These are phyloP conservation scores for Holacanthus passer DNA, from an alignment of 2,113 vertebrate species.

Conservation along the genomic window DNA sequence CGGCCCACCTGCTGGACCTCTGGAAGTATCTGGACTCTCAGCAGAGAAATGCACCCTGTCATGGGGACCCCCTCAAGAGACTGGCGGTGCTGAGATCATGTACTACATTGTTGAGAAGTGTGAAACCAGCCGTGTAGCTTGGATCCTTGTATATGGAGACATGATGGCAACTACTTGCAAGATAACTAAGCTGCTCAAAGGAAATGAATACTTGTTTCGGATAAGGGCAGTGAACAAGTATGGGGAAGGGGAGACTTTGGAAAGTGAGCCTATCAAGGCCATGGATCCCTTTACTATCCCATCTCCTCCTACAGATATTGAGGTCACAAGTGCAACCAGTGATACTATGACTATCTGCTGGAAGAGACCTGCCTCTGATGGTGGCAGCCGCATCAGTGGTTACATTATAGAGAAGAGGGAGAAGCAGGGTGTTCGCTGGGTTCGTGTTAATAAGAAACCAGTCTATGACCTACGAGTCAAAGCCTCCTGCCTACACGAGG, in stretches of 20 bases:
- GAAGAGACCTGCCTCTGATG: constrained; percentile 94
- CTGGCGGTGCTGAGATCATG: constrained; percentile 94
- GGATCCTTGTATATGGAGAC: constrained; percentile 93
- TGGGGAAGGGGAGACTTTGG: constrained; percentile 92
- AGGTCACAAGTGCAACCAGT: constrained; percentile 93
- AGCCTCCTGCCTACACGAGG: constrained; percentile 91
- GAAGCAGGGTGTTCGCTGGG: constrained; percentile 94
- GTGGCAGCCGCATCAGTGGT: constrained; percentile 93
- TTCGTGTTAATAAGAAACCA: constrained; percentile 96
- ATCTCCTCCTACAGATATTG: constrained; percentile 91
- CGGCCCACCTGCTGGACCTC: constrained; percentile 93
- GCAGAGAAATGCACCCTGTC: constrained; percentile 94
- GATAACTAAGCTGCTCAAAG: constrained; percentile 94
- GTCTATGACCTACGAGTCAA: constrained; percentile 98
- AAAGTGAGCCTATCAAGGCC: constrained; percentile 93
- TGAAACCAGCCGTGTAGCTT: constrained; percentile 96
- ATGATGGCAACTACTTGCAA: constrained; percentile 94
- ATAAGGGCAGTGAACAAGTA: constrained; percentile 96
- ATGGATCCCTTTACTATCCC: constrained; percentile 93
- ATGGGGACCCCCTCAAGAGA: constrained; percentile 96
- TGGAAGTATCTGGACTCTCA: constrained; percentile 91
- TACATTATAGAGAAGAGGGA: constrained; percentile 97
- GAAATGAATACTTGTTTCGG: constrained; percentile 98
- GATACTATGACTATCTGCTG: constrained; percentile 96
- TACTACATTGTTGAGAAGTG: constrained; percentile 97